Conservation (phyloP, 2,113 vertebrate genomes). For the Cynoglossus semilaevis region DNA sequence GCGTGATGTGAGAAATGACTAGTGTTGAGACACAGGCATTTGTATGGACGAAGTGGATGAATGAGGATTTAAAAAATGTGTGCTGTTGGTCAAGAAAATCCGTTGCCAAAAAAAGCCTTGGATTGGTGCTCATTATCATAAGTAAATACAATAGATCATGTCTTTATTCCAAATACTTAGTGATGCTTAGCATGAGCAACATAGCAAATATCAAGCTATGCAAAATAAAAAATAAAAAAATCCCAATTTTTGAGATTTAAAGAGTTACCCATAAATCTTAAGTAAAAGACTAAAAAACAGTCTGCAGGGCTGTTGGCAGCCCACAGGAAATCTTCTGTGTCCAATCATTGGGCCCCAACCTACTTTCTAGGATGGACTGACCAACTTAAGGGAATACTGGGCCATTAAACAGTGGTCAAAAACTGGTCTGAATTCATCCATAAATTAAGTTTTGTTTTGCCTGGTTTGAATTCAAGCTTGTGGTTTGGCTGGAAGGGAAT, state of each 20-base stretch:
- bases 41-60: slow-evolving; percentile 25
- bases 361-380: too few species aligned
- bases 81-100: slow-evolving; percentile 19
- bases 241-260: too few species aligned
- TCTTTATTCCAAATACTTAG: neutral
- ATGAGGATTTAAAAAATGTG: slow-evolving; percentile 23
- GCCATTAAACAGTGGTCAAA: neutral
- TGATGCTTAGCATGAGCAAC: too few species aligned
- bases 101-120: slow-evolving; percentile 16
- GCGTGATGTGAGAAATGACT: slow-evolving; percentile 32
- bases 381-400: neutral
- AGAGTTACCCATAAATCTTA: too few species aligned
- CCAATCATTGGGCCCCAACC: too few species aligned
- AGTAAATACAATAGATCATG: too few species aligned
- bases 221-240: too few species aligned
- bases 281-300: too few species aligned
- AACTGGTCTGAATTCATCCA: slow-evolving; percentile 2
- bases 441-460: slow-evolving; percentile 3
- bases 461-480: neutral
- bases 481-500: neutral
- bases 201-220: too few species aligned
- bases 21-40: slow-evolving; percentile 36
- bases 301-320: too few species aligned
- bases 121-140: too few species aligned
- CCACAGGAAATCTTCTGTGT: too few species aligned